These are phyloP conservation scores for Phyllostomus discolor DNA, from an alignment of 2,113 vertebrate genomes.

Conservation along the genomic window DNA sequence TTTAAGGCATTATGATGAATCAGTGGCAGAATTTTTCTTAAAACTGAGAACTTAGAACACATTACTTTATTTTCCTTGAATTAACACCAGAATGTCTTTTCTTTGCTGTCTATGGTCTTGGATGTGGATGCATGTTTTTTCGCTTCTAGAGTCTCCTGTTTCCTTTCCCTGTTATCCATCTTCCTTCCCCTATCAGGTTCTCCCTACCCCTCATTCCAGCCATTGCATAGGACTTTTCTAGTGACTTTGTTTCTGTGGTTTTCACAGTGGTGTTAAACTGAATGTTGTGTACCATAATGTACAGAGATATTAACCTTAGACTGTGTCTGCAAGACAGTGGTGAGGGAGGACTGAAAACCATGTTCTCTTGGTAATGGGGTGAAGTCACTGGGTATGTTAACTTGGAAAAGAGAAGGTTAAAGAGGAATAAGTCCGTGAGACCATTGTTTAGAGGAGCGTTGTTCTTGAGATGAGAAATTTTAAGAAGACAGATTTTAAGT, in stretches of 20 bases:
- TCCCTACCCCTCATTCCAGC: background rate
- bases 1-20: background rate
- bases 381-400: background rate
- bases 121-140: conserved; percentile 52
- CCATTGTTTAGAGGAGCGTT: background rate
- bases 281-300: background rate
- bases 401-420: background rate
- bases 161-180: background rate
- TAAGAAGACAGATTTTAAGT: background rate
- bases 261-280: background rate
- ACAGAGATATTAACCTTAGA: background rate
- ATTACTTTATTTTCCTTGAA: conserved; percentile 38
- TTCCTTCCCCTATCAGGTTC: background rate
- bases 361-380: background rate
- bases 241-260: background rate
- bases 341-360: background rate
- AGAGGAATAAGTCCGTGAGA: background rate
- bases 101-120: background rate
- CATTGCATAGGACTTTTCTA: background rate
- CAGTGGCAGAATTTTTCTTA: background rate
- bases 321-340: background rate
- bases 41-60: background rate
- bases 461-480: background rate
- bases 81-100: conserved; percentile 71
- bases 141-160: background rate